Evolutionary conservation across 2,797 vertebrate species (phyloP).

Genomic region (Lycodopsis pacificus): DNA sequence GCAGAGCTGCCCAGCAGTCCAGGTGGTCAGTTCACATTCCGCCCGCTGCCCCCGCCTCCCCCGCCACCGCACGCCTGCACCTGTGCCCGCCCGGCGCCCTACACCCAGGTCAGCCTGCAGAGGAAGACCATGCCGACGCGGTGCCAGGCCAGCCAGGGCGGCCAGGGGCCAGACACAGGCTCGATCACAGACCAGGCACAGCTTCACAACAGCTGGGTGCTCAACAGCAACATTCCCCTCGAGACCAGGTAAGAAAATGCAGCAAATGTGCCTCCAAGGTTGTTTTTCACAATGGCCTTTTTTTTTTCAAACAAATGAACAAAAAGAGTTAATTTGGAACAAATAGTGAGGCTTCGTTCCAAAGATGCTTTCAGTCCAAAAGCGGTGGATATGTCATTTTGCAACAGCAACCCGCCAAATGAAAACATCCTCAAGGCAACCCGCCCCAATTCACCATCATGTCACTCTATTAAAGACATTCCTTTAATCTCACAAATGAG

Average conservation of each 20-base stretch:
- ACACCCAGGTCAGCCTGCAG: slow-evolving; percentile 92
- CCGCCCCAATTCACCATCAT: slow-evolving; percentile 44
- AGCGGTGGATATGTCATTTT: slow-evolving; percentile 39
- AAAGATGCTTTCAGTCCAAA: slow-evolving; percentile 34
- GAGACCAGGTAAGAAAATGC: slow-evolving; percentile 90
- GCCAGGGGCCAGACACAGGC: slow-evolving; percentile 84
- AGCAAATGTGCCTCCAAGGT: background rate
- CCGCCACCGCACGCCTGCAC: slow-evolving; percentile 94
- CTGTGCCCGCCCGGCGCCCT: slow-evolving; percentile 90
- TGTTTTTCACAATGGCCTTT: background rate
- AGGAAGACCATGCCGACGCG: slow-evolving; percentile 93
- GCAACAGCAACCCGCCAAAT: slow-evolving; percentile 36
- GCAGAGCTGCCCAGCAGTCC: slow-evolving; percentile 92
- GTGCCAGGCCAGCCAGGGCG: slow-evolving; percentile 90
- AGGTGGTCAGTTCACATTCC: slow-evolving; percentile 94
- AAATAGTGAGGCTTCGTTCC: slow-evolving; percentile 14
- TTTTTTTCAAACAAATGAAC: background rate
- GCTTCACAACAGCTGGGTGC: slow-evolving; percentile 97
- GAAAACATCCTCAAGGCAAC: slow-evolving; percentile 61
- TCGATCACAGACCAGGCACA: slow-evolving; percentile 81
- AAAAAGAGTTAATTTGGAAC: slow-evolving; percentile 20
- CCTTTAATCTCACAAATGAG: slow-evolving; percentile 70
- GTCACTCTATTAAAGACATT: slow-evolving; percentile 63
- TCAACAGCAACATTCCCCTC: slow-evolving; percentile 97
- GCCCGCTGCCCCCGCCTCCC: slow-evolving; percentile 91